Evolutionary conservation across 2,888 invertebrate species (phyloP), one percentile per base, ranked within the genome.

Genomic region (Oscheius sp.): DNA sequence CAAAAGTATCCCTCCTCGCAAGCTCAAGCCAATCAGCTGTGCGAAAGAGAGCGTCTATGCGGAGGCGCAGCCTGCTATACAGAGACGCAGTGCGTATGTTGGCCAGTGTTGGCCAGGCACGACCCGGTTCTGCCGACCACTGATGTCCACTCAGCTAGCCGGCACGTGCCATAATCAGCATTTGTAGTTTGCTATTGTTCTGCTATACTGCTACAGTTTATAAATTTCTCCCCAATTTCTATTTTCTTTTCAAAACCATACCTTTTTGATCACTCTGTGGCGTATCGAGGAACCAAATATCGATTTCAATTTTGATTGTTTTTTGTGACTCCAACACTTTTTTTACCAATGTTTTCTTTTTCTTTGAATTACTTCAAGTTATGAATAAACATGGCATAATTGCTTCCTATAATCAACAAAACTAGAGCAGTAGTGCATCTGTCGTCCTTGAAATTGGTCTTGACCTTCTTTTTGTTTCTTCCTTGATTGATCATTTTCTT

Each of bases 71-170:
- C 50, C n/a, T n/a, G n/a, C n/a, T 50, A 30, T 28, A 20, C 33
- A 54, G 54, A 54, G 54, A 54, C 54, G 54, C 54, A 54, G 54
- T 36, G 50, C 50, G 41, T 17, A 47, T 47, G 22, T 20, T 24
- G 54, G 54, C 54, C 22, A 54, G 33, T 22, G 36, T n/a, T n/a
- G n/a, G n/a, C 47, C 59, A n/a, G 44, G 59, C 59, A 59, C 59
- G 44, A 59, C 59, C 59, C 59, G 59, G 59, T 59, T 59, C 59
- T 59, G 59, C 59, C 59, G 44, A 41, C 44, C 44, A 26, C 44
- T 28, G 44, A 41, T 59, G 59, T 59, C 59, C 59, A 59, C 59
- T 59, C 59, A 20, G 26, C 24, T 14, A 47, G 20, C 22, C 47
- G 2, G 5, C 41, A n/a, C 47, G 20, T 47, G 47, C 47, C 47